These are phyloP conservation scores for Geopemphigus sp. DNA, from an alignment of 1,140 invertebrate species.

Conservation along the genomic window DNA sequence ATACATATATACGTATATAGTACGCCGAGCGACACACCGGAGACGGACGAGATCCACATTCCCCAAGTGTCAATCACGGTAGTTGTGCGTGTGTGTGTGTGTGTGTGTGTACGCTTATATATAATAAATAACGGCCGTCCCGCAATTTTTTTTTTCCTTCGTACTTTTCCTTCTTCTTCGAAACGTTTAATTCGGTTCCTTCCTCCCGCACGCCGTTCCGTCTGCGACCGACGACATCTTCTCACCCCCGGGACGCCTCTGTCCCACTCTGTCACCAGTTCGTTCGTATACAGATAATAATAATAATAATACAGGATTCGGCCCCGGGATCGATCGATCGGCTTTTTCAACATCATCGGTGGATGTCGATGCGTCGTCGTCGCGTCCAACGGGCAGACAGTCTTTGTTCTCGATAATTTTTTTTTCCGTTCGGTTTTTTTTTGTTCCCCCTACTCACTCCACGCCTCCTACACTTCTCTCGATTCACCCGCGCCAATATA, in stretches of 20 bases:
- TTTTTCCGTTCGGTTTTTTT: slow-evolving; percentile 30
- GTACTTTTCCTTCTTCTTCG: slow-evolving; percentile 32
- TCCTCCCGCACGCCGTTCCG: not conserved
- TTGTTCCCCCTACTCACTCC: not conserved
- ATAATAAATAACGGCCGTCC: slow-evolving; percentile 47
- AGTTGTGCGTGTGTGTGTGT: not conserved
- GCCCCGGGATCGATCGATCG: slow-evolving; percentile 42
- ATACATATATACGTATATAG: not conserved
- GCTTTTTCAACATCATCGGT: slow-evolving; percentile 40
- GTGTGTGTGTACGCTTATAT: not conserved
- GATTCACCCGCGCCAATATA: not conserved
- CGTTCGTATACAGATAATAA: not conserved
- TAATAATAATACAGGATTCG: slow-evolving; percentile 28
- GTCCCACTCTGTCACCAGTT: not conserved
- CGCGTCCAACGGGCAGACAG: slow-evolving; percentile 41
- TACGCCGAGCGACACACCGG: not conserved
- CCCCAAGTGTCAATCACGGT: slow-evolving; percentile 47
- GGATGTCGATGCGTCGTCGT: slow-evolving; percentile 26
- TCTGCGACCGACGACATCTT: not conserved
- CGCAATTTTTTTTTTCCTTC: slow-evolving; percentile 1
- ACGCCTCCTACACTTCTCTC: not conserved
- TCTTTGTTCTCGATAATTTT: slow-evolving; percentile 43
- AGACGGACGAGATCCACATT: slow-evolving; percentile 47
- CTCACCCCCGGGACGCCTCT: not conserved
- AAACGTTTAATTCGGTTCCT: slow-evolving; percentile 48